phyloP scores from a whole-genome alignment of 2,797 vertebrate species.

The Etheostoma nigrum region DNA sequence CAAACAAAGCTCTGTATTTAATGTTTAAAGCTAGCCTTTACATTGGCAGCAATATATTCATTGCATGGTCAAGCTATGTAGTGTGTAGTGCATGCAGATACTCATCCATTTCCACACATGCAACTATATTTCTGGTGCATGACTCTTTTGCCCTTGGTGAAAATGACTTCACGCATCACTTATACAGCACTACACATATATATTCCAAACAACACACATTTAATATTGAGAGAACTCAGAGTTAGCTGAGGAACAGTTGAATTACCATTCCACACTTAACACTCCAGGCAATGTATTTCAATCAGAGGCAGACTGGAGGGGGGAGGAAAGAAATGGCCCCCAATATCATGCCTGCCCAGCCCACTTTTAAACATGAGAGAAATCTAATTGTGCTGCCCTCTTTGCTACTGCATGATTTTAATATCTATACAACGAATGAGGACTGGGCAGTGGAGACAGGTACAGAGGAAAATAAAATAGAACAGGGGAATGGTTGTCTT shows the following conservation, averaged over 20 bases:
- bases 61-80: slow-evolving; percentile 41
- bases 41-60: slow-evolving; percentile 68
- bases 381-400: slow-evolving; percentile 57
- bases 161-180: slow-evolving; percentile 84
- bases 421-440: slow-evolving; percentile 46
- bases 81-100: slow-evolving; percentile 71
- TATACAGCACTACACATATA: slow-evolving; percentile 71
- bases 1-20: slow-evolving; percentile 44
- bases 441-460: slow-evolving; percentile 29
- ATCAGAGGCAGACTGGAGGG: slow-evolving; percentile 37
- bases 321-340: slow-evolving; percentile 20
- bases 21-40: slow-evolving; percentile 40
- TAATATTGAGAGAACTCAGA: slow-evolving; percentile 77
- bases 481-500: slow-evolving; percentile 38
- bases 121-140: slow-evolving; percentile 60
- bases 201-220: slow-evolving; percentile 71
- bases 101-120: slow-evolving; percentile 45
- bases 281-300: slow-evolving; percentile 66
- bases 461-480: slow-evolving; percentile 36
- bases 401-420: slow-evolving; percentile 51
- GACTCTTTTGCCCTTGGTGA: slow-evolving; percentile 82
- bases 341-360: slow-evolving; percentile 46
- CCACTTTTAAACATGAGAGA: slow-evolving; percentile 63
- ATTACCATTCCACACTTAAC: slow-evolving; percentile 75
- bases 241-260: slow-evolving; percentile 59